Evolutionary conservation across 1,140 invertebrate species (phyloP).

Genomic region (Trissolcus basalis): DNA sequence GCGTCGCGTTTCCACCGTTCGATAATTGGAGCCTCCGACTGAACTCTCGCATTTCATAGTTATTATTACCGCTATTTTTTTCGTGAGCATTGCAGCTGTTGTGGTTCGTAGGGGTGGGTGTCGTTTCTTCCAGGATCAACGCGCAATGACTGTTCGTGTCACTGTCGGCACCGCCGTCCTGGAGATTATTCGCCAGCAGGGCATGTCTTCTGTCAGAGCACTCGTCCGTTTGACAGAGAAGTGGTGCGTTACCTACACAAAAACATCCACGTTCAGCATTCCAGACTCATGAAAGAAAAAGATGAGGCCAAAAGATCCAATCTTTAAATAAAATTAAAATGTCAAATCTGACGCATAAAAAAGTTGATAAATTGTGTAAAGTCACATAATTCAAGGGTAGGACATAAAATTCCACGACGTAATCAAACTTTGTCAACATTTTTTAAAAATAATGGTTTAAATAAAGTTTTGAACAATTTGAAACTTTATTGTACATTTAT

Average conservation of each 20-base stretch:
- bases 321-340: too few relatives aligned
- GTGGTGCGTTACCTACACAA: constrained; percentile 65
- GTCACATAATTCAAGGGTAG: too few relatives aligned
- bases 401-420: too few relatives aligned
- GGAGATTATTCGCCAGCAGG: constrained; percentile 73
- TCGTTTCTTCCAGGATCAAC: constrained; percentile 76
- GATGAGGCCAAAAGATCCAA: too few relatives aligned
- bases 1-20: constrained; percentile 65
- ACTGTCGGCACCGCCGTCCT: constrained; percentile 79
- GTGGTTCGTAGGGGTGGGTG: constrained; percentile 63
- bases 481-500: too few relatives aligned
- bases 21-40: constrained; percentile 69
- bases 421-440: too few relatives aligned
- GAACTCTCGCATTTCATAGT: constrained; percentile 84
- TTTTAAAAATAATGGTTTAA: too few relatives aligned
- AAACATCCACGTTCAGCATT: neutral
- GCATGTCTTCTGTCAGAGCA: constrained; percentile 70
- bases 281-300: too few relatives aligned
- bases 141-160: constrained; percentile 82
- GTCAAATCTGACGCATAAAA: too few relatives aligned
- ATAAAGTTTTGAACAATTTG: too few relatives aligned
- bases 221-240: constrained; percentile 67
- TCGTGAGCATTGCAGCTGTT: constrained; percentile 75
- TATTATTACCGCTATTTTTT: constrained; percentile 85
- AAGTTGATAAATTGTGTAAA: too few relatives aligned